Evolutionary conservation across 2,888 invertebrate species (phyloP), one percentile per base, ranked within the genome.

Genomic region (Pyrocoelia pectoralis): DNA sequence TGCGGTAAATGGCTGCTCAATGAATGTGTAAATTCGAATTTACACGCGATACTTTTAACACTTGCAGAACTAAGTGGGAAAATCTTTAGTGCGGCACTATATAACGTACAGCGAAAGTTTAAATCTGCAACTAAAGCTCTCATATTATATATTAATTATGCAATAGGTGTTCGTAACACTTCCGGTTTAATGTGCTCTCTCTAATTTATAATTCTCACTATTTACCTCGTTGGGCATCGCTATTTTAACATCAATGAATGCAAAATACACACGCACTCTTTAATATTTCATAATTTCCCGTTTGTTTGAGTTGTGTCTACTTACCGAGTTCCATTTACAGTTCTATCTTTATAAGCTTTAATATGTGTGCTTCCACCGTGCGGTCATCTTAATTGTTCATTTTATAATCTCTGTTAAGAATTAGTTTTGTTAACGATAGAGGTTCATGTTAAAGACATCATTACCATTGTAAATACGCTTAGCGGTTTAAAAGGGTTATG

Each of bases 21-120:
- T 46, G 46, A 46, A 46, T 18, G 46, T 46, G 46, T 46, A 46
- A 46, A 46, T 46, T 46, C 14, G 17, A 3, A 46, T 10, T 46
- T 17, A 46, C 46, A 46, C 46, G 46, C 46, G 46, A 46, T 46
- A 46, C 46, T 46, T 46, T 46, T 46, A 4, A 15, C 46, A 46
- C 46, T 46, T 46, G 14, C 17, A 18, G 18, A 15, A 46, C 15
- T 46, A 43, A 15, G 43, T 14, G 43, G 13, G 15, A 14, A 43
- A 43, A 9, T 43, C 15, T 15, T 43, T 14, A 18, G n/a, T 17
- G 15, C 18, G 14, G 46, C 46, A 46, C 3, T 46, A 17, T 15
- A 46, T 46, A 15, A 46, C 17, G 15, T 46, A 14, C 46, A 17
- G 15, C 17, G 15, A 18, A 46, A n/a, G 6, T 41, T 46, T 46